A percentile compares a stretch with the other conserved stretches of the same genome.
phyloP scores from a whole-genome alignment of 2,888 invertebrate species.

The Mesorhabditis belari region DNA sequence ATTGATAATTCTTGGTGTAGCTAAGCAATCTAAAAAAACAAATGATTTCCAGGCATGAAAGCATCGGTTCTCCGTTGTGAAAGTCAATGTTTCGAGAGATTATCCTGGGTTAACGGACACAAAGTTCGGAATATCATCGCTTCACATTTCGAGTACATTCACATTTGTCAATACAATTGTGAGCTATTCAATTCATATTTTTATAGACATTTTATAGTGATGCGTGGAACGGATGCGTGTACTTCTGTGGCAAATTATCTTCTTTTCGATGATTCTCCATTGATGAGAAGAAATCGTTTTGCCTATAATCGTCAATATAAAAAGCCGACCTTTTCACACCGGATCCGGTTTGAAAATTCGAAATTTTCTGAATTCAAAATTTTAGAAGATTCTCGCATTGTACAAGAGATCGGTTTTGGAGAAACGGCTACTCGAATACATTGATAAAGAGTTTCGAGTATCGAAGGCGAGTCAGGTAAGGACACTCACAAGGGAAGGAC shows the following conservation, averaged over 20 bases:
- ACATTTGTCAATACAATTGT: slow-evolving; percentile 47
- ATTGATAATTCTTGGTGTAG: too few relatives aligned
- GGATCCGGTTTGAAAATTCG: slow-evolving; percentile 12
- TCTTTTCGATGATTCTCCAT: slow-evolving; percentile 37
- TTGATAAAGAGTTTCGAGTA: slow-evolving; percentile 16
- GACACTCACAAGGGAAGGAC: too few relatives aligned
- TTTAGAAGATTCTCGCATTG: slow-evolving; percentile 25
- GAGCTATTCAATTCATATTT: slow-evolving; percentile 4
- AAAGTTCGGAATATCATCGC: slow-evolving; percentile 36
- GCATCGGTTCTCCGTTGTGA: slow-evolving; percentile 35
- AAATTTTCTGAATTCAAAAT: too few relatives aligned
- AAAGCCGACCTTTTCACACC: slow-evolving; percentile 28
- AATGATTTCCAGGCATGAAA: slow-evolving; percentile 29
- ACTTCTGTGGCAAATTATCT: slow-evolving; percentile 44
- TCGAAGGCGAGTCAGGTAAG: neutral
- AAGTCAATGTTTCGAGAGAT: slow-evolving; percentile 28
- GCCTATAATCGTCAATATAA: slow-evolving; percentile 37
- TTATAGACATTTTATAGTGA: too few relatives aligned
- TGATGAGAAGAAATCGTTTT: slow-evolving; percentile 43
- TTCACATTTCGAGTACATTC: slow-evolving; percentile 43
- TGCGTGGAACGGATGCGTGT: slow-evolving; percentile 41
- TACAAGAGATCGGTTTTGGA: slow-evolving; percentile 27
- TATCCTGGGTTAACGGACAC: slow-evolving; percentile 43
- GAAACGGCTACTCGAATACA: slow-evolving; percentile 32
- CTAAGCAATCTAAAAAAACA: too few relatives aligned